These are phyloP conservation scores for Megaceryle maxima DNA, from an alignment of 2,113 vertebrate genomes.

Conservation along the genomic window DNA sequence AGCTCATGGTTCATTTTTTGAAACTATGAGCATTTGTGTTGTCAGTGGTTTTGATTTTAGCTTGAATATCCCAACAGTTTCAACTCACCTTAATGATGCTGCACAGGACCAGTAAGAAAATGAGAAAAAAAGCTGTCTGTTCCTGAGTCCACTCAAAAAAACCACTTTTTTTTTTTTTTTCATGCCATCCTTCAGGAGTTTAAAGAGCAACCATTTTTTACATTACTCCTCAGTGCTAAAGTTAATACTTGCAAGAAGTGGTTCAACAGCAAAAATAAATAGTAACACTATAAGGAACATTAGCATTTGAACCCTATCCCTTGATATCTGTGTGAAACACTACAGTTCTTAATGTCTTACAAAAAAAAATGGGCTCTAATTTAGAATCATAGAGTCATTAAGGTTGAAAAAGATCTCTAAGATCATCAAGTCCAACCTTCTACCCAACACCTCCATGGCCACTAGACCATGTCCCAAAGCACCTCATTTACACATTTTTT, in stretches of 20 bases:
- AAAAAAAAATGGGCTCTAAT: slow-evolving; percentile 29
- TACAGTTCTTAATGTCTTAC: background rate
- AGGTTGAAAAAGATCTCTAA: too few species aligned
- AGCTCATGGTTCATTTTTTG: background rate
- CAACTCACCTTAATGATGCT: background rate
- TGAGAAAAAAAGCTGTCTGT: background rate
- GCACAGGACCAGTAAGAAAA: background rate
- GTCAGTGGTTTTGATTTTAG: background rate
- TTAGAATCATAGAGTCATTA: background rate
- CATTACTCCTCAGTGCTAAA: background rate
- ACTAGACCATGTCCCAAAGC: too few species aligned
- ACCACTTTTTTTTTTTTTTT: background rate
- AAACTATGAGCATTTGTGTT: background rate
- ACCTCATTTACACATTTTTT: too few species aligned
- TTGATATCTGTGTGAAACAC: background rate
- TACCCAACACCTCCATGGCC: too few species aligned
- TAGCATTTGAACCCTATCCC: background rate
- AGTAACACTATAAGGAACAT: background rate
- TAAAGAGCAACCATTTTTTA: slow-evolving; percentile 2
- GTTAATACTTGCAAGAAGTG: background rate
- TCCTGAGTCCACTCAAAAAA: background rate
- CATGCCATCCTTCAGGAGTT: background rate
- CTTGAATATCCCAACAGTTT: background rate
- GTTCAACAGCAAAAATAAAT: slow-evolving; percentile 24
- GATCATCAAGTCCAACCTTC: too few species aligned